Evolutionary conservation across 2,888 invertebrate genomes (phyloP).

Genomic region (Hemicrepidius hirtus): DNA sequence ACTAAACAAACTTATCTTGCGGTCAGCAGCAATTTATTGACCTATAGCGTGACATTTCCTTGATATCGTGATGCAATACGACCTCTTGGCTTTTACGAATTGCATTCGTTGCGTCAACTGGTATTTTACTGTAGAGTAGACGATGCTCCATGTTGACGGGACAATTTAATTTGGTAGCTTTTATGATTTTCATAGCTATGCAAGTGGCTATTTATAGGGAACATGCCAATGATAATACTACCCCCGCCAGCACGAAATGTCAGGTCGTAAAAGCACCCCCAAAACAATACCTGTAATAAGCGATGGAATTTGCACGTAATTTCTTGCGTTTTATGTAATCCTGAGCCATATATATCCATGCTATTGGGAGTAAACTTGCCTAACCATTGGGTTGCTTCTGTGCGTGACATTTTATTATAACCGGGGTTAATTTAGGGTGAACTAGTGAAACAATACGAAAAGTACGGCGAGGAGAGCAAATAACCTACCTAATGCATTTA

Average conservation of each 20-base stretch:
- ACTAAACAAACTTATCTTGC: conserved; percentile 22
- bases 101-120: conserved; percentile 24
- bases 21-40: conserved; percentile 26
- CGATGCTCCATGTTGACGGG: conserved; percentile 1
- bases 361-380: conserved; percentile 7
- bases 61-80: conserved; percentile 19
- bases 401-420: conserved; percentile 26
- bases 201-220: conserved; percentile 28
- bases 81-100: conserved; percentile 13
- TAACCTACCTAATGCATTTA: not conserved
- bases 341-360: not conserved
- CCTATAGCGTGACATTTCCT: conserved; percentile 23
- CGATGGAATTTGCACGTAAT: conserved; percentile 23
- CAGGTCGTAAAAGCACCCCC: conserved; percentile 30
- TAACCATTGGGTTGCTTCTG: conserved; percentile 12
- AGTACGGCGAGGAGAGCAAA: not conserved
- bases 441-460: conserved; percentile 22
- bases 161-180: not conserved
- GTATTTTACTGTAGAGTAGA: conserved; percentile 5
- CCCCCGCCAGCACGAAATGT: conserved; percentile 20
- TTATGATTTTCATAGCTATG: conserved; percentile 7
- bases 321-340: not conserved
- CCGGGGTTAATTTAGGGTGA: conserved; percentile 26
- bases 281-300: conserved; percentile 31
- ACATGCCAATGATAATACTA: conserved; percentile 3